phyloP scores from a whole-genome alignment of 2,113 vertebrate genomes.

The Hylia prasina region DNA sequence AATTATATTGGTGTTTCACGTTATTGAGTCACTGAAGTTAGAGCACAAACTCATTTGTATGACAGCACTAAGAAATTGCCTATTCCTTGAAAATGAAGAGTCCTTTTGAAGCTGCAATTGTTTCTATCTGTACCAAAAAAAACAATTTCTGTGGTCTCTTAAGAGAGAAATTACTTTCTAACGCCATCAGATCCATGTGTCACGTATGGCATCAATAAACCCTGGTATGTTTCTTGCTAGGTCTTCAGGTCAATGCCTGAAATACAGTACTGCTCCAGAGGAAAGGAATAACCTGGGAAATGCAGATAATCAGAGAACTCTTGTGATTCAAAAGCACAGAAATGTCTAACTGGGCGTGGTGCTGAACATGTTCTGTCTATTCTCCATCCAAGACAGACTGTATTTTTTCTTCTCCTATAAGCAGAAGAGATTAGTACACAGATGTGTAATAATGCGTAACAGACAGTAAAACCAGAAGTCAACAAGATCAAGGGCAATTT shows the following conservation, averaged over 20 bases:
- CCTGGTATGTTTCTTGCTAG: background rate
- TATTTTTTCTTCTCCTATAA: background rate
- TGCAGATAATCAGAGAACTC: background rate
- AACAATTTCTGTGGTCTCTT: background rate
- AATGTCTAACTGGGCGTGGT: background rate
- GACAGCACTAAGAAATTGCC: slow-evolving; percentile 14
- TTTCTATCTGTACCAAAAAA: background rate
- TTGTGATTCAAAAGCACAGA: background rate
- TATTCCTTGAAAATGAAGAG: slow-evolving; percentile 21
- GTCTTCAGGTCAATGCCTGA: background rate
- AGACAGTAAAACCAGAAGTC: background rate
- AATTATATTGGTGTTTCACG: slow-evolving; percentile 27
- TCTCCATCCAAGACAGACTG: background rate
- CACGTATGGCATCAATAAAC: background rate
- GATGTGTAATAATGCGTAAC: background rate
- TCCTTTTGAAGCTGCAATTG: background rate
- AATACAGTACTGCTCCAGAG: background rate
- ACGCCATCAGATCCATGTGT: background rate
- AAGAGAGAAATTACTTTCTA: background rate
- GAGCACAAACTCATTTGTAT: slow-evolving; percentile 34
- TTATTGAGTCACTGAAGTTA: slow-evolving; percentile 42
- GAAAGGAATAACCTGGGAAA: background rate
- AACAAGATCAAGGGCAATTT: background rate
- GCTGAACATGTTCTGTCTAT: background rate
- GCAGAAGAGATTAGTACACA: background rate